Evolutionary conservation across 1,140 invertebrate genomes (phyloP).

Genomic region (Saccostrea glomerata): DNA sequence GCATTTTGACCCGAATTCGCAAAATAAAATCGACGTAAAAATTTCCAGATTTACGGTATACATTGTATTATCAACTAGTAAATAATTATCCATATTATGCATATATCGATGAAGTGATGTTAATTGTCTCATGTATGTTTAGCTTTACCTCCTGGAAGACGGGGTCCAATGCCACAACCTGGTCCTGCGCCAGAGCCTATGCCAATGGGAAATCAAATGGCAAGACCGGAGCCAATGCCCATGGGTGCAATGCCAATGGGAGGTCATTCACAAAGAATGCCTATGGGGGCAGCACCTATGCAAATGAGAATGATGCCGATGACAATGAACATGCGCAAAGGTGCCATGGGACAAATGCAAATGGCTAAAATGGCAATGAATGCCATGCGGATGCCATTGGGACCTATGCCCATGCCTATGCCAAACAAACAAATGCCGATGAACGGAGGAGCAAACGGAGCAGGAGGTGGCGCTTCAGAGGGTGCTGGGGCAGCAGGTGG

Average conservation of each 20-base stretch:
- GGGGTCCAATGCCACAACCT: not conserved
- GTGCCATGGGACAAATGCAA: conserved; percentile 4
- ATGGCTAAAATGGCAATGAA: not conserved
- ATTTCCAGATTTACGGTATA: no score
- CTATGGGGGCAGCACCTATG: not conserved
- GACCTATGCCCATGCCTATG: not conserved
- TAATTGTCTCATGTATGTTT: not conserved
- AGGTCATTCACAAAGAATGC: not conserved
- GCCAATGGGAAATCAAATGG: not conserved
- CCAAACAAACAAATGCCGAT: not conserved
- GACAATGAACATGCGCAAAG: not conserved
- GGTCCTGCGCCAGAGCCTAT: not conserved
- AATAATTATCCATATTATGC: no score
- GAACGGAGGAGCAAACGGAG: not conserved
- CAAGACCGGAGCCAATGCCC: not conserved
- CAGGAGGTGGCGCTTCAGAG: not conserved
- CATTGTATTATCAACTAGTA: no score
- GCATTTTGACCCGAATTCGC: no score
- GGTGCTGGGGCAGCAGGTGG: conserved; percentile 2
- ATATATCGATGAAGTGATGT: no score
- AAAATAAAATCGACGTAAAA: no score
- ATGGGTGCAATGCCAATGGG: not conserved
- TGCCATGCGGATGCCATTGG: not conserved
- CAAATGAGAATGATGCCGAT: conserved; percentile 8
- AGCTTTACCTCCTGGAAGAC: not conserved